Percentiles rank a stretch among this genome's conserved stretches.
phyloP scores from a whole-genome alignment of 1,140 invertebrate genomes.

The Proales similis region DNA sequence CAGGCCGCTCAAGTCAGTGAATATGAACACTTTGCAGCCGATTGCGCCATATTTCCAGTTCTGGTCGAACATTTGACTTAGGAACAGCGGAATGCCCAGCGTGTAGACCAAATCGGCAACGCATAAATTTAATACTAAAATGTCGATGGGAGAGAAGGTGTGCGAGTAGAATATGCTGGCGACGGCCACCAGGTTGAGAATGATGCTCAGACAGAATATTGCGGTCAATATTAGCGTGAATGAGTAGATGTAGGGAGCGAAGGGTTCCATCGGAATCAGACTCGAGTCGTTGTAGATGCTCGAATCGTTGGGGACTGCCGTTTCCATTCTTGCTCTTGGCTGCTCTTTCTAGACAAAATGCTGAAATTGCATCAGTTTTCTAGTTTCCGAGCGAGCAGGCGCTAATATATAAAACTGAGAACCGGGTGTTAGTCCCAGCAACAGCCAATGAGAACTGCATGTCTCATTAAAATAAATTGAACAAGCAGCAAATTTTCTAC shows the following conservation, averaged over 20 bases:
- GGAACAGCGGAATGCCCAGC: conserved; percentile 25
- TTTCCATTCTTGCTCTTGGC: not conserved
- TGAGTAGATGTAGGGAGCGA: not conserved
- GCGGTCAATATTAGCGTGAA: not conserved
- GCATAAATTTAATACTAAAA: conserved; percentile 11
- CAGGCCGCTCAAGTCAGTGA: conserved; percentile 15
- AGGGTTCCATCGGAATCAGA: not conserved
- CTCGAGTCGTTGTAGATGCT: not conserved
- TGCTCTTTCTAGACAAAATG: not conserved
- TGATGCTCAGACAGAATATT: conserved; percentile 12
- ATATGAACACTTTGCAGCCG: conserved; percentile 19
- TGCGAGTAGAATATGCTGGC: conserved; percentile 8
- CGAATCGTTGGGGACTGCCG: not conserved
- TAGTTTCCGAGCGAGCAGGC: not conserved
- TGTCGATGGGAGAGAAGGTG: conserved; percentile 14
- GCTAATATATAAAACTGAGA: not conserved
- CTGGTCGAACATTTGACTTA: conserved; percentile 7
- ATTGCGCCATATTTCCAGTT: conserved; percentile 10
- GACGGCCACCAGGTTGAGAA: conserved; percentile 10
- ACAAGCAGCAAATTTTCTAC: too few relatives aligned
- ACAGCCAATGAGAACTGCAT: not conserved
- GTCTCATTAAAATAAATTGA: too few relatives aligned
- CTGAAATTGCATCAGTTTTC: not conserved
- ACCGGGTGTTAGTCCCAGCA: not conserved
- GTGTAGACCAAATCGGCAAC: conserved; percentile 29